These are phyloP conservation scores for Macropis europaea DNA, from an alignment of 2,888 invertebrate species.

Conservation along the genomic window DNA sequence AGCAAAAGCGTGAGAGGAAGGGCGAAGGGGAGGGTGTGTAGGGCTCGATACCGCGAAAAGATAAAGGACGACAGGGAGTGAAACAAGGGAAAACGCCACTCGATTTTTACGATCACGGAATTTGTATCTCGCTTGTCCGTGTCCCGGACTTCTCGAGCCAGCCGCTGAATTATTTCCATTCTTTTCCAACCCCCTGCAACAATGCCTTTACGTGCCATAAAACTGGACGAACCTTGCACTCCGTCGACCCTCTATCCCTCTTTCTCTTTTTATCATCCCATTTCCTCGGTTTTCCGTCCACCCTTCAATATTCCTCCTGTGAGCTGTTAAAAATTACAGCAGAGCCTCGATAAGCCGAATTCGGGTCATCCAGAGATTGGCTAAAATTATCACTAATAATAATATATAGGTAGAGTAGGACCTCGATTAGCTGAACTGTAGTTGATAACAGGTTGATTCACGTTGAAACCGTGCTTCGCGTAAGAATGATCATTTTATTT, in stretches of 20 bases:
- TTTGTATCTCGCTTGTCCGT: constrained; percentile 68
- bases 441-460: too few relatives aligned
- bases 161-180: constrained; percentile 73
- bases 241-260: constrained; percentile 45
- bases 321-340: too few relatives aligned
- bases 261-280: constrained; percentile 16
- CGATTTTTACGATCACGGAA: constrained; percentile 74
- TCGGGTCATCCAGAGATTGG: too few relatives aligned
- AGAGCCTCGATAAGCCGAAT: too few relatives aligned
- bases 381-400: too few relatives aligned
- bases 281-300: background rate
- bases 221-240: constrained; percentile 57
- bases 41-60: constrained; percentile 49
- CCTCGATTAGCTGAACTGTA: too few relatives aligned
- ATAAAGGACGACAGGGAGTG: constrained; percentile 50
- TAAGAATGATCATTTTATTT: too few relatives aligned
- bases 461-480: too few relatives aligned
- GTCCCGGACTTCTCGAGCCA: constrained; percentile 67
- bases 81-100: constrained; percentile 55
- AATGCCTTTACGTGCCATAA: constrained; percentile 76
- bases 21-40: constrained; percentile 3
- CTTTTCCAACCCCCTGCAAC: constrained; percentile 68
- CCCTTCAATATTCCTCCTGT: too few relatives aligned
- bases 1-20: background rate
- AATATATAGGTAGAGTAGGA: too few relatives aligned